phyloP scores from a whole-genome alignment of 2,888 invertebrate genomes.

The Philereme transversata region DNA sequence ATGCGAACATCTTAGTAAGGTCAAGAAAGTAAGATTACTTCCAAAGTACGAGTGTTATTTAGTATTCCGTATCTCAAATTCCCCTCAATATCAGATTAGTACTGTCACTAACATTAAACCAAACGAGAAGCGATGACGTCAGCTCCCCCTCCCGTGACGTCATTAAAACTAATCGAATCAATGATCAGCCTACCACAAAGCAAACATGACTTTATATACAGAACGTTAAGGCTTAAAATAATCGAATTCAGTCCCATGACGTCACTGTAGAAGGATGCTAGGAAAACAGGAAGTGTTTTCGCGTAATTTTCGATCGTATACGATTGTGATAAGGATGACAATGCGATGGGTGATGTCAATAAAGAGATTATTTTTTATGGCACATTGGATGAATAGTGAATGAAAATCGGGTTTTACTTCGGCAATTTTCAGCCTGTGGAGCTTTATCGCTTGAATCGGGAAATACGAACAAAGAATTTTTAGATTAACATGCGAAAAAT shows the following conservation, averaged over 20 bases:
- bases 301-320: conserved; percentile 4
- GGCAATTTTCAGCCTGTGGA: conserved; percentile 1
- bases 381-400: conserved; percentile 6
- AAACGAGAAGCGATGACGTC: conserved; percentile 6
- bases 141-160: conserved; percentile 10
- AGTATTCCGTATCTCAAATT: background rate
- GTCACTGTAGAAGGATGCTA: conserved; percentile 6
- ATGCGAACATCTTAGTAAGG: too few relatives aligned
- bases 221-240: conserved; percentile 6
- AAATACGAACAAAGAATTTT: too few relatives aligned
- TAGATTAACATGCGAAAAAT: too few relatives aligned
- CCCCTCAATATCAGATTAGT: background rate
- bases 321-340: conserved; percentile 5
- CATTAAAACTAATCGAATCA: conserved; percentile 11
- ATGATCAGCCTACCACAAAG: background rate
- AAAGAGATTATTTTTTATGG: conserved; percentile 13
- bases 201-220: background rate
- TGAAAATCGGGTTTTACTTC: conserved; percentile 8
- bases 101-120: background rate
- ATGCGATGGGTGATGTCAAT: conserved; percentile 3
- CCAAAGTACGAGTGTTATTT: background rate
- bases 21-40: too few relatives aligned
- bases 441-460: background rate
- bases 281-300: conserved; percentile 4
- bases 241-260: conserved; percentile 4